Conservation (phyloP, 1,140 invertebrate genomes). For the Drosophila takahashii region DNA sequence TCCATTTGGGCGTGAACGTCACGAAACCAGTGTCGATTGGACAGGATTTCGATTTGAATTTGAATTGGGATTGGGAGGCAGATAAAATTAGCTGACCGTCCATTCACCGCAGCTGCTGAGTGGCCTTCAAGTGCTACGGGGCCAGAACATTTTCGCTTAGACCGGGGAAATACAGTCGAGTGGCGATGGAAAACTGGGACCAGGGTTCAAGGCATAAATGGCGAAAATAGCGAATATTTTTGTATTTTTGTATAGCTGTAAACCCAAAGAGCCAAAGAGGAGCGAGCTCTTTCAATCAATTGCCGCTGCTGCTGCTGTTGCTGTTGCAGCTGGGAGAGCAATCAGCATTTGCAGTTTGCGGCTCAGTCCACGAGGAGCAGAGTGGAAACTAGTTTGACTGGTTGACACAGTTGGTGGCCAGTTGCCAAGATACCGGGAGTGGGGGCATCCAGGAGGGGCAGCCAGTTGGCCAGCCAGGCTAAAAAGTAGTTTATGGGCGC, state of each 20-base stretch:
- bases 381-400: constrained; percentile 70
- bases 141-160: constrained; percentile 9
- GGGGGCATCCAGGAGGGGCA: not conserved
- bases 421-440: constrained; percentile 12
- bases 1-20: constrained; percentile 47
- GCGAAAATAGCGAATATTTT: constrained; percentile 38
- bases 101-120: constrained; percentile 40
- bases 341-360: constrained; percentile 54
- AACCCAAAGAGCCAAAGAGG: constrained; percentile 22
- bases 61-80: not conserved
- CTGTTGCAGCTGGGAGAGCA: constrained; percentile 64
- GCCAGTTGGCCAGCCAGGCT: constrained; percentile 24
- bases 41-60: constrained; percentile 5
- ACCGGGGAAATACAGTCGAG: constrained; percentile 6
- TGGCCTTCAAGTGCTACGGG: constrained; percentile 20
- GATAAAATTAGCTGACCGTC: constrained; percentile 36
- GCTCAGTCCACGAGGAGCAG: constrained; percentile 45
- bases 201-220: constrained; percentile 53
- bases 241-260: constrained; percentile 46
- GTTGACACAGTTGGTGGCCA: constrained; percentile 77
- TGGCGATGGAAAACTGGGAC: constrained; percentile 1
- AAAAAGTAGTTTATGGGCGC: constrained; percentile 68
- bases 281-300: constrained; percentile 70
- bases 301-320: constrained; percentile 32
- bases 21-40: constrained; percentile 25